phyloP scores from a whole-genome alignment of 2,888 invertebrate species.

The Dendrolimus pini region DNA sequence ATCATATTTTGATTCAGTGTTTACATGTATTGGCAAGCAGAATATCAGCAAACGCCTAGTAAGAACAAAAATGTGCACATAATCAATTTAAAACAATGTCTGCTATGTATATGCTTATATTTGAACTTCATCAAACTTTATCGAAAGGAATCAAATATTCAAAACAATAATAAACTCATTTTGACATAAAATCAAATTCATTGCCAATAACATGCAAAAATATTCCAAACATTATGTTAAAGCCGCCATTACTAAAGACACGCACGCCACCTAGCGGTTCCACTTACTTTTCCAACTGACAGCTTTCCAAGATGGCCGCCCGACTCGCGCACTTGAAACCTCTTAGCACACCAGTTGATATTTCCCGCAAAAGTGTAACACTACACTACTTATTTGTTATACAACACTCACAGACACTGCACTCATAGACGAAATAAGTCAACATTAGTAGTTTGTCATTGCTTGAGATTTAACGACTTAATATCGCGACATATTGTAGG shows the following conservation, averaged over 20 bases:
- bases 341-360: slow-evolving; percentile 29
- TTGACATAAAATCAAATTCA: slow-evolving; percentile 9
- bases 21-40: too few relatives aligned
- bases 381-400: background rate
- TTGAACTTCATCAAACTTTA: too few relatives aligned
- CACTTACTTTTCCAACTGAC: slow-evolving; percentile 45
- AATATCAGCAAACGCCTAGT: too few relatives aligned
- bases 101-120: too few relatives aligned
- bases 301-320: slow-evolving; percentile 61
- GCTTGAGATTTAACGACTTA: slow-evolving; percentile 9
- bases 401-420: slow-evolving; percentile 7
- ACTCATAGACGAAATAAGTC: slow-evolving; percentile 8
- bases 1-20: too few relatives aligned
- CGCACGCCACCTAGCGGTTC: slow-evolving; percentile 66
- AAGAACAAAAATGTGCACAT: too few relatives aligned
- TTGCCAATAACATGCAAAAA: slow-evolving; percentile 48
- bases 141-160: too few relatives aligned
- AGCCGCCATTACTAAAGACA: slow-evolving; percentile 52
- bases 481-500: slow-evolving; percentile 19
- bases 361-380: slow-evolving; percentile 30
- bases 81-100: too few relatives aligned
- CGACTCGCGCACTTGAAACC: slow-evolving; percentile 19
- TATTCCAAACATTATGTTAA: slow-evolving; percentile 56
- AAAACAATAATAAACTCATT: too few relatives aligned
- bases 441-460: background rate